Evolutionary conservation across 2,113 vertebrate genomes (phyloP), one percentile per base, ranked within the genome.

Genomic region (Pao palembangensis): DNA sequence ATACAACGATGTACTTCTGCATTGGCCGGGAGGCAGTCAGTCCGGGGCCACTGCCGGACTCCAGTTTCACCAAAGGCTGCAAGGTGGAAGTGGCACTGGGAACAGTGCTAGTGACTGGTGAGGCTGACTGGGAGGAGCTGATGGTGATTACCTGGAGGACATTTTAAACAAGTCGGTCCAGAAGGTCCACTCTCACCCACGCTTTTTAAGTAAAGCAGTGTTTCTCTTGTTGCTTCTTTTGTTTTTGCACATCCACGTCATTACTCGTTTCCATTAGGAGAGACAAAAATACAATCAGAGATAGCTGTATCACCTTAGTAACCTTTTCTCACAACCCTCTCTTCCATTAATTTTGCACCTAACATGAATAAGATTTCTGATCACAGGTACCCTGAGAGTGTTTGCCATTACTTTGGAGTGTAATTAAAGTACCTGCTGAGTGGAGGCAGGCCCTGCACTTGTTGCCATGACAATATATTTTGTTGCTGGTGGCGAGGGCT

Each of bases 401-500:
- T 49, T 49, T 20, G 15, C n/a, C 8, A 48, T 18, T 28, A 28
- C 18, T 21, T 4, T 51, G 46, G 19, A 55, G 34, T 38, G 34
- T 38, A 16, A 41, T 55, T 15, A 51, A 56, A 19, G 48, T 86
- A 93, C 92, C 91, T 93, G 93, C 73, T 93, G 93, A n/a, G 91
- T 91, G n/a, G n/a, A 90, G 28, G 92, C 74, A 0, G 90, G 67
- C 18, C 92, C 91, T 0, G 92, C 89, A 44, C 93, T 92, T 0
- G 94, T 94, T 25, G 91, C 89, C 93, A 96, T 94, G 14, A 97
- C 94, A 0, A 97, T 96, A 81, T 94, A 96, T 69, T 97, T 97
- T 55, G 95, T 94, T 46, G 94, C 92, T 0, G 94, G 92, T 0
- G 95, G 94, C 11, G 95, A 95, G 0, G 94, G 93, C 82, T 97